Evolutionary conservation across 2,797 vertebrate species (phyloP).

Genomic region (Peromyscus melanophrys): DNA sequence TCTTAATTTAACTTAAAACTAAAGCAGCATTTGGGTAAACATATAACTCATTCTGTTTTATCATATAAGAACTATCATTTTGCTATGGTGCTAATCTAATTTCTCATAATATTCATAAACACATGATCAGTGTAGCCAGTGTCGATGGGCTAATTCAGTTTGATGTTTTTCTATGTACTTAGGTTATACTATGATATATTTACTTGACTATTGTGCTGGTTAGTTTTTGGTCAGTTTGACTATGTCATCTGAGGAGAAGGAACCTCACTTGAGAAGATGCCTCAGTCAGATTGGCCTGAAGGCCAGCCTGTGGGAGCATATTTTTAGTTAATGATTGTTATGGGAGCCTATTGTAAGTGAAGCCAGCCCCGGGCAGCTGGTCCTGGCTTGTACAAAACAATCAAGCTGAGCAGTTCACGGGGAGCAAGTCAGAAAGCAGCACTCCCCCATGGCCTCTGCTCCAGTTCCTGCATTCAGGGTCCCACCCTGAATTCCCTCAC

Average conservation of each 20-base stretch:
- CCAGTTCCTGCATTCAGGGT: neutral
- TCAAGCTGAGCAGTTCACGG: neutral
- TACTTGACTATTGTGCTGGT: neutral
- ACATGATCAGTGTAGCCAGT: neutral
- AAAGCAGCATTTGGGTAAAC: neutral
- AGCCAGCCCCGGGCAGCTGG: too few species aligned
- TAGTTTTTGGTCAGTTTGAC: neutral
- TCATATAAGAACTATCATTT: neutral
- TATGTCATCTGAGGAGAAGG: neutral
- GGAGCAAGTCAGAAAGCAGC: neutral
- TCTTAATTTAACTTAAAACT: constrained; percentile 6
- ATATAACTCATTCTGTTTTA: neutral
- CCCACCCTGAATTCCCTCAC: neutral
- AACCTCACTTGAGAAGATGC: neutral
- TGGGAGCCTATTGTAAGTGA: neutral
- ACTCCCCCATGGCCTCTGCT: neutral
- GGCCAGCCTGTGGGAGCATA: neutral
- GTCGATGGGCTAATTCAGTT: neutral
- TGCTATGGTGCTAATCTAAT: neutral
- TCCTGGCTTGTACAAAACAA: neutral
- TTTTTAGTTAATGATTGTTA: neutral
- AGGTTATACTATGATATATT: neutral
- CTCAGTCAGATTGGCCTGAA: neutral
- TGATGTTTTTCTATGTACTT: neutral
- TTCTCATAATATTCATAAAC: neutral